phyloP scores from a whole-genome alignment of 1,140 invertebrate genomes.

The Monomorium pharaonis region DNA sequence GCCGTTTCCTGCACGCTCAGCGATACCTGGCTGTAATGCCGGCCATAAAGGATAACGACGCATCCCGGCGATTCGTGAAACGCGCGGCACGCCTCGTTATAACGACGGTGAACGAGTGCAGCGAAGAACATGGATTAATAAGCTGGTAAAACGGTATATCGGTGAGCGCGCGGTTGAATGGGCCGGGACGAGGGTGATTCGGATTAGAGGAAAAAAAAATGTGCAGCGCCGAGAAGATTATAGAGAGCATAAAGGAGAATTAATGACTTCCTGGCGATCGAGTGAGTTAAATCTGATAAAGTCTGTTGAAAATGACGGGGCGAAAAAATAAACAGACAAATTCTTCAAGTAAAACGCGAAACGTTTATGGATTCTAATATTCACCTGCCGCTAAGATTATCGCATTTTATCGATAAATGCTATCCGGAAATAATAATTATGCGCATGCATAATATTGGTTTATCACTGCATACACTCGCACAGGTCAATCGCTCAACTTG shows the following conservation, averaged over 20 bases:
- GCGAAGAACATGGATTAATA: constrained; percentile 26
- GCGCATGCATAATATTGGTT: neutral
- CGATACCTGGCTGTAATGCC: neutral
- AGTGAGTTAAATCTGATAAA: constrained; percentile 7
- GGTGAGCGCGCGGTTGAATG: neutral
- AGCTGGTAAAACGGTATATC: constrained; percentile 3
- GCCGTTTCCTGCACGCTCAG: constrained; percentile 6
- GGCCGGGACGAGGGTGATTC: neutral
- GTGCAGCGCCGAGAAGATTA: constrained; percentile 13
- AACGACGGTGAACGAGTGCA: constrained; percentile 8
- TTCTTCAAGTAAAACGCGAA: neutral
- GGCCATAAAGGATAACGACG: constrained; percentile 38
- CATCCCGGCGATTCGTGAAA: constrained; percentile 1
- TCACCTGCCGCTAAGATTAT: constrained; percentile 1
- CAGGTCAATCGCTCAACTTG: neutral
- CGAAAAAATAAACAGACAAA: neutral
- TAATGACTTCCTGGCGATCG: constrained; percentile 22
- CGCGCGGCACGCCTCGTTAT: neutral
- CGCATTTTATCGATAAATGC: neutral
- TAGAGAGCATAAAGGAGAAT: neutral
- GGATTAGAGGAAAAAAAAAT: neutral
- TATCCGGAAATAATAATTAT: constrained; percentile 20
- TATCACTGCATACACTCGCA: neutral
- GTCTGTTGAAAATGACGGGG: neutral
- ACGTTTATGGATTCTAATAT: neutral